Conservation (phyloP, 2,888 invertebrate genomes). For the Hofmannophila pseudospretella region DNA sequence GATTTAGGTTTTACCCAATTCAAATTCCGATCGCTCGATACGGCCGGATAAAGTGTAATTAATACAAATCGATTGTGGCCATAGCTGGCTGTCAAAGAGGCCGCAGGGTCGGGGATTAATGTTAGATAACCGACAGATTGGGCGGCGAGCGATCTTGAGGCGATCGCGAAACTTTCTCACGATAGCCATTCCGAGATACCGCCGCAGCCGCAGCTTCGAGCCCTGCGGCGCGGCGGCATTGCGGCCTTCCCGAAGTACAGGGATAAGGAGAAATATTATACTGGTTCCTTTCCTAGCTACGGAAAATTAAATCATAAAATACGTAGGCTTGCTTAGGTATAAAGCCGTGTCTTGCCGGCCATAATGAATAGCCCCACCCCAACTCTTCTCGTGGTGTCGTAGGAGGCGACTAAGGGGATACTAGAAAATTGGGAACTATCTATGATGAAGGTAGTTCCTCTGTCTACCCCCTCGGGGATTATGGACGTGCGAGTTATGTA, state of each 20-base stretch:
- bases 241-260: conserved; percentile 3
- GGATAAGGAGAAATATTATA: conserved; percentile 5
- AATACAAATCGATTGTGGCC: conserved; percentile 57
- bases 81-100: conserved; percentile 57
- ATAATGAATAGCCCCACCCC: too few species aligned
- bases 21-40: conserved; percentile 31
- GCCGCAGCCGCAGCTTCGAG: conserved; percentile 10
- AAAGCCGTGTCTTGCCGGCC: too few species aligned
- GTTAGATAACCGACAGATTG: conserved; percentile 51
- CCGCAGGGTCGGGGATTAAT: conserved; percentile 51
- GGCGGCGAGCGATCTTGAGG: conserved; percentile 22
- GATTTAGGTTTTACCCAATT: conserved; percentile 12
- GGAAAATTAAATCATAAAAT: conserved; percentile 1
- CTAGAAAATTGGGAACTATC: too few species aligned
- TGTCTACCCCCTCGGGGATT: too few species aligned
- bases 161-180: conserved; percentile 66
- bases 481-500: too few species aligned
- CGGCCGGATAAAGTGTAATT: conserved; percentile 50
- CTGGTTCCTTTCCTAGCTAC: not conserved
- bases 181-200: conserved; percentile 43
- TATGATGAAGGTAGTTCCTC: too few species aligned
- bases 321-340: too few species aligned
- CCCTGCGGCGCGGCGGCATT: conserved; percentile 7
- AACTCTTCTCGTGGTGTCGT: too few species aligned
- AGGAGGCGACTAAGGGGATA: too few species aligned